These are phyloP conservation scores for Cyanistes caeruleus DNA, from an alignment of 2,113 vertebrate genomes.

Conservation along the genomic window DNA sequence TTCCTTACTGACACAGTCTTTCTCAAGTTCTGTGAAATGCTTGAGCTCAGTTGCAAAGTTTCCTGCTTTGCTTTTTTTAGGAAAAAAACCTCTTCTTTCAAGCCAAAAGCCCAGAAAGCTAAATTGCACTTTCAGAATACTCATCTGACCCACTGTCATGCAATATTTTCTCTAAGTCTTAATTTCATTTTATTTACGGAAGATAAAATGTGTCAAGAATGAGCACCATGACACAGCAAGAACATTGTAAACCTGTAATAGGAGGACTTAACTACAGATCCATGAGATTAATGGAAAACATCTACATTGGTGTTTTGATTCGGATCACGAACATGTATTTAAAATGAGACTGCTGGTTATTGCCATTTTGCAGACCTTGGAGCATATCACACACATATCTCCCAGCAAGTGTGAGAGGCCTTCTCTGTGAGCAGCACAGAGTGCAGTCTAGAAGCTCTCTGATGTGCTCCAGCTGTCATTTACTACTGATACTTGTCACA, in stretches of 20 bases:
- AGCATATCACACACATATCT: background rate
- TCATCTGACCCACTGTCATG: background rate
- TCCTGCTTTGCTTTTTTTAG: background rate
- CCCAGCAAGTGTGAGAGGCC: fast-evolving
- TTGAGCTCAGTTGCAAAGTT: background rate
- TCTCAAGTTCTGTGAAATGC: background rate
- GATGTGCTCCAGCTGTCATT: background rate
- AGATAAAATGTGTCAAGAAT: background rate
- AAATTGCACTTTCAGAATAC: background rate
- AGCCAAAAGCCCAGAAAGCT: background rate
- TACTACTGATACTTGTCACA: background rate
- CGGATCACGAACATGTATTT: background rate
- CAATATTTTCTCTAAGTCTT: background rate
- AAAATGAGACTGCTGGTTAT: background rate
- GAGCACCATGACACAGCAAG: background rate
- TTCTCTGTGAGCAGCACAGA: background rate
- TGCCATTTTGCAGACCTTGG: background rate
- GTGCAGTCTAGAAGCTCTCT: background rate
- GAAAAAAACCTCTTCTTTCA: background rate
- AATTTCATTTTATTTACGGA: background rate
- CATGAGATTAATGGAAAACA: background rate
- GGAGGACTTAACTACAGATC: background rate
- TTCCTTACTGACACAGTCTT: background rate
- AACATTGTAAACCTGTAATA: background rate
- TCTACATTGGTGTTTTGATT: background rate